Evolutionary conservation across 2,797 vertebrate genomes (phyloP), one percentile per base, ranked within the genome.

Genomic region (Tadarida brasiliensis): DNA sequence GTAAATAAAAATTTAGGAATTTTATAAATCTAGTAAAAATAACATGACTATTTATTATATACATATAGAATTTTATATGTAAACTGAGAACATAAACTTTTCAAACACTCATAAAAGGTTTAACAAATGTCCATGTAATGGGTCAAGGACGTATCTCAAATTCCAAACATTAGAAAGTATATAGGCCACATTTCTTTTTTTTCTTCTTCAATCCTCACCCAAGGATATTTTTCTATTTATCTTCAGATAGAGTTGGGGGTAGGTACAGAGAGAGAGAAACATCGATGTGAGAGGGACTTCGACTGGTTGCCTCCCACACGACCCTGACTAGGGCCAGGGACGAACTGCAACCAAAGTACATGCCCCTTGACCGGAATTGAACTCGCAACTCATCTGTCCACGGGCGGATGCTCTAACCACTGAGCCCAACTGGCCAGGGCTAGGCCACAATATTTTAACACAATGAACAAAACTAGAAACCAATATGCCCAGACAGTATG

Each of bases 21-120:
- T 73, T 17, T 81, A 73, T 73, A 11, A 49, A 87, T 67, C 68
- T 65, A 44, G 33, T 63, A 83, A 92, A 83, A 88, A 88, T n/a
- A 82, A 61, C 39, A 44, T 44, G 28, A 88, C 61, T 80, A 51
- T n/a, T 70, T 96, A 61, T 68, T 68, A 70, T 54, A 73, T 51
- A 83, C 5, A 35, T 44, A 44, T 2, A 51, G 56, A 73, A 91
- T 35, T 82, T 61, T 73, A 61, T 56, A 70, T n/a, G 76, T 84
- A 83, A 94, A 90, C 44, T 33, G 44, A 94, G 22, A 77, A 91
- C n/a, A 77, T 19, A 47, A 20, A 96, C 15, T 94, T 91, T 85
- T 70, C 59, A 91, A 93, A 77, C 16, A 87, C n/a, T 14, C 81
- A 59, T 24, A 54, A 57, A 95, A 47, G 15, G 33, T 76, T 82